Base-by-base conservation (phyloP, 2,888 invertebrate genomes). In the Cantharis rustica region DNA sequence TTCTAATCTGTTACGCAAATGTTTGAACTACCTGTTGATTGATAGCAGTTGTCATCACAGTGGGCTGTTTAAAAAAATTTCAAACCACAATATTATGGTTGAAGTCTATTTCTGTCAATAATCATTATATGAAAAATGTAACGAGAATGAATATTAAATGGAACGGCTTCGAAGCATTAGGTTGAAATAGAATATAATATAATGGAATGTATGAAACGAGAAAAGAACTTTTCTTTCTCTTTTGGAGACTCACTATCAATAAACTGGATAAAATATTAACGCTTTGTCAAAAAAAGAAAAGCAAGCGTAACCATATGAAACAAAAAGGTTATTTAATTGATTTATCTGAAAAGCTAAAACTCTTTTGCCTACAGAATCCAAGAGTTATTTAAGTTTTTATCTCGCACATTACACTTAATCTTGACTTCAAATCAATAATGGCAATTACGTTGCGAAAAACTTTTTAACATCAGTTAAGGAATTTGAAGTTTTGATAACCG, bases 371-470 rank as follows among this genome's bases (percentile, higher is more conserved):
- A 31, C 31, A 27, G 31, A 31, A 31, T 31, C 31, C 13, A 31
- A 31, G 31, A 31, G 31, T 31, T 31, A 31, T 31, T 31, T 31
- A 31, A 31, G 31, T 31, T 31, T 13, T 31, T 31, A 31, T 31
- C 31, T 31, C 31, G 31, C 31, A 31, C 31, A 31, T 31, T 31
- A 31, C 31, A 31, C 31, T 31, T 9, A 63, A 63, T 71, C 61
- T 72, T 66, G 72, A 72, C 66, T 72, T 23, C 66, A 31, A 66
- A 66, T 16, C 72, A 64, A 64, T 72, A 72, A 72, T 72, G 64
- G 66, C 47, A 72, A 72, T 66, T 72, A 64, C 64, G 16, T 15
- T 7, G 66, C 66, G 31, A 66, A 64, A 72, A 71, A 72, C 13
- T 72, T 72, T 72, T 66, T 47, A 17, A 17, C 72, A 47, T 72